phyloP scores from a whole-genome alignment of 2,113 vertebrate species.

The Montifringilla adamsi region DNA sequence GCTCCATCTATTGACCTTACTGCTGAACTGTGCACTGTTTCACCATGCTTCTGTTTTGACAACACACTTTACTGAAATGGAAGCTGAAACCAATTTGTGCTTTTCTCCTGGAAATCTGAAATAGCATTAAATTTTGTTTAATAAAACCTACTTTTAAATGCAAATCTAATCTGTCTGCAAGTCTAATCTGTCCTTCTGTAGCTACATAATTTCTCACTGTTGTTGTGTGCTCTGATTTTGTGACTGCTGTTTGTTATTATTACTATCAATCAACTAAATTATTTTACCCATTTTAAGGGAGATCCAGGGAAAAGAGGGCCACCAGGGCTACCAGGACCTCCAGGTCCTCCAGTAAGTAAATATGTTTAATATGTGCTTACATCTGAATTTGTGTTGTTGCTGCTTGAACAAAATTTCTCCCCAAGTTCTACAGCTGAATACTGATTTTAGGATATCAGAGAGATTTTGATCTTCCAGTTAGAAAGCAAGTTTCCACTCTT shows the following conservation, averaged over 20 bases:
- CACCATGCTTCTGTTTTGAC: not conserved
- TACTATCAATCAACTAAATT: not conserved
- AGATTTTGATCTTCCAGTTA: not conserved
- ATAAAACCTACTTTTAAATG: not conserved
- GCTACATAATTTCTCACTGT: not conserved
- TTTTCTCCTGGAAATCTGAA: not conserved
- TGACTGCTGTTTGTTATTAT: not conserved
- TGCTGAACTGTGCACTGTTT: not conserved
- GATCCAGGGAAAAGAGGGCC: conserved; percentile 88
- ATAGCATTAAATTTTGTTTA: not conserved
- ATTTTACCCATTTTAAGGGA: conserved; percentile 77
- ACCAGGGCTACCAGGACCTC: conserved; percentile 86
- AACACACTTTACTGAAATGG: not conserved
- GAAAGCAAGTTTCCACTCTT: not conserved
- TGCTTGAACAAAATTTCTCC: not conserved
- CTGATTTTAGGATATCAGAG: not conserved
- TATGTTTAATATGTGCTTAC: not conserved
- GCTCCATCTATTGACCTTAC: not conserved
- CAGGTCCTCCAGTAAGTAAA: conserved; percentile 85
- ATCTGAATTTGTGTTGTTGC: not conserved
- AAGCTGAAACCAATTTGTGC: not conserved
- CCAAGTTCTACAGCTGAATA: not conserved
- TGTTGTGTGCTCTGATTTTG: not conserved
- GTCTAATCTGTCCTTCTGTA: not conserved
- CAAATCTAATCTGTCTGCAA: too few relatives aligned